phyloP scores from a whole-genome alignment of 2,888 invertebrate genomes.

The Dasypolia templi region DNA sequence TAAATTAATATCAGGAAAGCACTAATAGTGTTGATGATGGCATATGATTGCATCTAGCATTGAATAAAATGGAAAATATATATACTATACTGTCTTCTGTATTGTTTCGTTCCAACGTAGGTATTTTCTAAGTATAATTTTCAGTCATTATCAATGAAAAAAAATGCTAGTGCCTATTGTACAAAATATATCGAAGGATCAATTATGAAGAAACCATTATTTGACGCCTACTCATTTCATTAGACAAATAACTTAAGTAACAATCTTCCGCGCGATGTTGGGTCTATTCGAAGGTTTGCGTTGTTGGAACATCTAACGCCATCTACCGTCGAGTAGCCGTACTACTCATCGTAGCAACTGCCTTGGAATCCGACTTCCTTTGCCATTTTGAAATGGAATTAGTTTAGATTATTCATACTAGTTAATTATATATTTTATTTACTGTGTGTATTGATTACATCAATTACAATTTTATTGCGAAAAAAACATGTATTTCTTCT shows the following conservation, averaged over 20 bases:
- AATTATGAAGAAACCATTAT: not conserved
- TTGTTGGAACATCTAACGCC: constrained; percentile 73
- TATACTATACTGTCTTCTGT: not conserved
- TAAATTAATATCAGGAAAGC: not conserved
- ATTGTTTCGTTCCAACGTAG: too few relatives aligned
- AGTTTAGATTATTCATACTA: not conserved
- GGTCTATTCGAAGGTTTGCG: not conserved
- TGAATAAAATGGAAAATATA: not conserved
- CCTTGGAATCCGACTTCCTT: not conserved
- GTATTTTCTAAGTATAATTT: not conserved
- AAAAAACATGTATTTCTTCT: not conserved
- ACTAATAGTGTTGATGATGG: not conserved
- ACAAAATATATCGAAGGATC: not conserved
- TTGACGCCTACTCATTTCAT: not conserved
- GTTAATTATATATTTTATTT: not conserved
- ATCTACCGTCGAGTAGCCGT: constrained; percentile 81
- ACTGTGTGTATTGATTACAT: not conserved
- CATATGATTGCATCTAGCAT: too few relatives aligned
- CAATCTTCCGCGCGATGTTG: not conserved
- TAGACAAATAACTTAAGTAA: not conserved
- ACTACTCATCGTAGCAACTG: constrained; percentile 41
- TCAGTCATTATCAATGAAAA: not conserved
- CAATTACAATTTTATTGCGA: not conserved
- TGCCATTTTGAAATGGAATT: not conserved
- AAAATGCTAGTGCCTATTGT: not conserved